Evolutionary conservation across 2,888 invertebrate genomes (phyloP).

Genomic region (Hoplodrina ambigua): DNA sequence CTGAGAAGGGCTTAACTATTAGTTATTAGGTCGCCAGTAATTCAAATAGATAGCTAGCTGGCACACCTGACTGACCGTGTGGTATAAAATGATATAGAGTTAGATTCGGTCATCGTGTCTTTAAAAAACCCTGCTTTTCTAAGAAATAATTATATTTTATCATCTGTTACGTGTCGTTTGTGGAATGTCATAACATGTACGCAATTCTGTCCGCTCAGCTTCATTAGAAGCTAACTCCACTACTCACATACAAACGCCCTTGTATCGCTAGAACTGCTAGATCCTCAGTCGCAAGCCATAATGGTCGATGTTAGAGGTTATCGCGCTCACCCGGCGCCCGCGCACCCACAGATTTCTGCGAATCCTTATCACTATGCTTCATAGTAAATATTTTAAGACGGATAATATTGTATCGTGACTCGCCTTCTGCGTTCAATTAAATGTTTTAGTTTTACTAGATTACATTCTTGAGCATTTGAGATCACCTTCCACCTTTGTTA

Average conservation of each 20-base stretch:
- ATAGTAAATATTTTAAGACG: slow-evolving; percentile 37
- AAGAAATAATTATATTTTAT: not conserved
- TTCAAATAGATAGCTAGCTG: not conserved
- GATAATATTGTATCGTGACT: slow-evolving; percentile 40
- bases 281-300: slow-evolving; percentile 25
- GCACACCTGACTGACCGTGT: not conserved
- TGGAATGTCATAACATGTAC: too few species aligned
- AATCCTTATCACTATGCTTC: slow-evolving; percentile 56
- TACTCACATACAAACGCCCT: slow-evolving; percentile 21
- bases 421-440: slow-evolving; percentile 34
- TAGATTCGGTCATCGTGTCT: not conserved
- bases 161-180: not conserved
- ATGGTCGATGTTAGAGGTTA: slow-evolving; percentile 51
- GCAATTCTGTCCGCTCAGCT: too few species aligned
- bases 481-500: not conserved
- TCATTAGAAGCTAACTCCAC: not conserved
- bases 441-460: slow-evolving; percentile 11
- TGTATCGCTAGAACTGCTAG: slow-evolving; percentile 22
- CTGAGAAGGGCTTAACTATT: not conserved
- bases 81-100: too few species aligned
- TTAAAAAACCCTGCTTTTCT: not conserved
- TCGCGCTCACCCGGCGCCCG: slow-evolving; percentile 44
- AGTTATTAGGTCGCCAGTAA: not conserved
- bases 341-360: slow-evolving; percentile 61
- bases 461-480: slow-evolving; percentile 28